Conservation (phyloP, 1,140 invertebrate genomes). For the Holcopasites calliopsidis region DNA sequence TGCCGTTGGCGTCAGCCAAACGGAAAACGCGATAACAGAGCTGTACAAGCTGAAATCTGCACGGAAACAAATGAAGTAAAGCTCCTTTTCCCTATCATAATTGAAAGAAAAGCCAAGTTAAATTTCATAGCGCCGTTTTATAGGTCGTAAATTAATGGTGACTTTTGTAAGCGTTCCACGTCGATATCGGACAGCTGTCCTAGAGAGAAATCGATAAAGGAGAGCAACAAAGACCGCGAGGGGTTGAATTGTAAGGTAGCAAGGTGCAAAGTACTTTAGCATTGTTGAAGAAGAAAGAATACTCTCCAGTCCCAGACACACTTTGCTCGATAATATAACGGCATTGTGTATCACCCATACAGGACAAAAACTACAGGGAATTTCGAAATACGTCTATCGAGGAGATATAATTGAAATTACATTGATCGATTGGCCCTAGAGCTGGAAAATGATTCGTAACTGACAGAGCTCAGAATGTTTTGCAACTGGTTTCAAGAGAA, state of each 20-base stretch:
- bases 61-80: background rate
- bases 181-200: background rate
- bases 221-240: slow-evolving; percentile 12
- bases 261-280: slow-evolving; percentile 25
- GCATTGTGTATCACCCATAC: slow-evolving; percentile 35
- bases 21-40: background rate
- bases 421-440: no score
- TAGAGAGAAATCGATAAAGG: slow-evolving; percentile 16
- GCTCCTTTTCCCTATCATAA: no score
- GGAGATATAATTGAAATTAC: no score
- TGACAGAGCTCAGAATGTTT: no score
- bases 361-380: slow-evolving; percentile 53
- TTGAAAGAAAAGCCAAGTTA: no score
- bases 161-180: background rate
- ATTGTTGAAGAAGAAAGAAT: slow-evolving; percentile 33
- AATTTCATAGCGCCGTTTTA: slow-evolving; percentile 1
- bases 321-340: slow-evolving; percentile 48
- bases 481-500: no score
- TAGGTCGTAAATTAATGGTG: background rate
- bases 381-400: slow-evolving; percentile 48
- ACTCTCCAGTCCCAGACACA: slow-evolving; percentile 6
- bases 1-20: background rate
- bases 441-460: no score
- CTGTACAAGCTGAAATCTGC: background rate
- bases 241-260: slow-evolving; percentile 32